These are phyloP conservation scores for Metopolophium dirhodum DNA, from an alignment of 1,140 invertebrate species.

Conservation along the genomic window DNA sequence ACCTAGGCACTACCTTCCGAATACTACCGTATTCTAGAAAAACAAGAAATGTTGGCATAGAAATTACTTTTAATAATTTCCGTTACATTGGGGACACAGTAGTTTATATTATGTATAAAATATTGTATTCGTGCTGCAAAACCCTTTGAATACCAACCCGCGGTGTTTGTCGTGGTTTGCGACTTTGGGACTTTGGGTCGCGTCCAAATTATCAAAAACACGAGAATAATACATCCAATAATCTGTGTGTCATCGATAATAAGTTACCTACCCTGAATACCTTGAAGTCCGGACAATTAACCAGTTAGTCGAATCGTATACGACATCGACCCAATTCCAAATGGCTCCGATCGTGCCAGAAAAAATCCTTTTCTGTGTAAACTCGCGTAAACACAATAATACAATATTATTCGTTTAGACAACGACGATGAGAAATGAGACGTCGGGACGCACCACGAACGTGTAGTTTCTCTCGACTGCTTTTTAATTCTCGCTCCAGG, in stretches of 20 bases:
- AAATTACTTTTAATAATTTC: neutral
- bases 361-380: neutral
- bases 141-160: neutral
- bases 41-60: neutral
- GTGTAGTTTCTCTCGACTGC: too few species aligned
- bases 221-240: conserved; percentile 3
- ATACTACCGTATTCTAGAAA: neutral
- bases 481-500: too few species aligned
- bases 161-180: neutral
- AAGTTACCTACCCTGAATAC: neutral
- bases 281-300: neutral
- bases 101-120: neutral
- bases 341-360: neutral
- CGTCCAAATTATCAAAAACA: neutral
- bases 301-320: neutral
- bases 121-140: neutral
- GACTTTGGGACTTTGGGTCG: neutral
- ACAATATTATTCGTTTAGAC: too few species aligned
- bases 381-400: too few species aligned
- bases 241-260: neutral
- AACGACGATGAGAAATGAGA: too few species aligned
- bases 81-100: neutral
- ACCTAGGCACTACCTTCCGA: too few species aligned
- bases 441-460: too few species aligned
- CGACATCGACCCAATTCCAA: neutral